These are phyloP conservation scores for Ctenodactylus gundi DNA, from an alignment of 2,113 vertebrate genomes.

Conservation along the genomic window DNA sequence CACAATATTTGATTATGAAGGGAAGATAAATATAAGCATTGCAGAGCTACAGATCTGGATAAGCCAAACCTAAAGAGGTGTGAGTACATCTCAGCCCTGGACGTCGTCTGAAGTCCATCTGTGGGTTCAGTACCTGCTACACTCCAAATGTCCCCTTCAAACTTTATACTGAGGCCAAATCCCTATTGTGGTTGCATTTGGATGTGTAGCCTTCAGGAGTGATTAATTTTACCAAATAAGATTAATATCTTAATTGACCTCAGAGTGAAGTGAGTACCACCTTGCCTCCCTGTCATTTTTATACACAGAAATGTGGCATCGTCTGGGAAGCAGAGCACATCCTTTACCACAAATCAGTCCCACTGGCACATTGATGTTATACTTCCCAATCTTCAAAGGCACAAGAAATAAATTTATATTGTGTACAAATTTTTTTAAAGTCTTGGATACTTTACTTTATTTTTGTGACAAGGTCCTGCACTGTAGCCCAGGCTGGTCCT, in stretches of 20 bases:
- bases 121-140: neutral
- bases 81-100: neutral
- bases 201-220: neutral
- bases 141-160: neutral
- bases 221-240: neutral
- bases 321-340: neutral
- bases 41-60: neutral
- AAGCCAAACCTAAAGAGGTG: neutral
- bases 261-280: neutral
- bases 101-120: neutral
- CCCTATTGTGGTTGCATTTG: neutral
- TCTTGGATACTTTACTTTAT: no score
- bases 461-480: no score
- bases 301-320: no score
- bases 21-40: neutral
- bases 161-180: neutral
- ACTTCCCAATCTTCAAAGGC: neutral
- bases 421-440: no score
- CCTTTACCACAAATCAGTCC: neutral
- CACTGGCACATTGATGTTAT: neutral
- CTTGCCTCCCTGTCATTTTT: neutral
- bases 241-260: no score
- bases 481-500: no score
- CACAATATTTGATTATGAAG: neutral
- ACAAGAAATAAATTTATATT: neutral